These are phyloP conservation scores for Netelia virgata DNA, from an alignment of 2,888 invertebrate species.

Conservation along the genomic window DNA sequence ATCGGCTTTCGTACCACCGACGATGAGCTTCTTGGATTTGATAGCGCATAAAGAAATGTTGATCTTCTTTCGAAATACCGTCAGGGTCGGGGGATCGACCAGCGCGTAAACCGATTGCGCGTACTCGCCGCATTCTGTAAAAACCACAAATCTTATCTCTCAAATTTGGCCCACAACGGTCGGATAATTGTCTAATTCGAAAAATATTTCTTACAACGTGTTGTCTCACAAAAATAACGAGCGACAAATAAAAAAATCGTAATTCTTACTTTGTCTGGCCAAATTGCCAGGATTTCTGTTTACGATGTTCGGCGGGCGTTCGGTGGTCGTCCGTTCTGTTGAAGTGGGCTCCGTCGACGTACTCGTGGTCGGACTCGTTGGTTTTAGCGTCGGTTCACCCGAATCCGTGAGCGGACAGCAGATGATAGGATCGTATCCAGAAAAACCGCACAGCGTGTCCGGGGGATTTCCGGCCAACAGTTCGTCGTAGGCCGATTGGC, in stretches of 20 bases:
- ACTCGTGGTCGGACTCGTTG: conserved; percentile 13
- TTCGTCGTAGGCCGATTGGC: conserved; percentile 72
- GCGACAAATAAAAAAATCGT: too few species aligned
- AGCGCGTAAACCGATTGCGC: conserved; percentile 74
- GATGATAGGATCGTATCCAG: conserved; percentile 73
- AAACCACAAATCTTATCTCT: background rate
- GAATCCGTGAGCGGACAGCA: conserved; percentile 76
- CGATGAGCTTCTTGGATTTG: conserved; percentile 76
- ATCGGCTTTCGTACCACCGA: conserved; percentile 79
- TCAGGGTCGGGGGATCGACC: conserved; percentile 69
- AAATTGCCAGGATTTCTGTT: conserved; percentile 39
- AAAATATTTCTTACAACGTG: too few species aligned
- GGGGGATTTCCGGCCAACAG: conserved; percentile 75
- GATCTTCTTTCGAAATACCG: conserved; percentile 44
- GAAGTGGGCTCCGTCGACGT: background rate
- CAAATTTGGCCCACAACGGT: background rate
- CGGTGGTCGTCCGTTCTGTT: background rate
- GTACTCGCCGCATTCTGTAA: conserved; percentile 80
- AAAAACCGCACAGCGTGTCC: conserved; percentile 72
- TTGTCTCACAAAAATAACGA: too few species aligned
- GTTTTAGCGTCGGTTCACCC: background rate
- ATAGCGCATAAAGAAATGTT: conserved; percentile 78
- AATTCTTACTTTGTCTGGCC: conserved; percentile 74
- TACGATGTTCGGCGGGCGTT: background rate
- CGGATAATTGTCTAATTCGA: too few species aligned